Base-by-base conservation (phyloP, 35 echinoderm and acorn worm genomes). In the Chiridota heheva region DNA sequence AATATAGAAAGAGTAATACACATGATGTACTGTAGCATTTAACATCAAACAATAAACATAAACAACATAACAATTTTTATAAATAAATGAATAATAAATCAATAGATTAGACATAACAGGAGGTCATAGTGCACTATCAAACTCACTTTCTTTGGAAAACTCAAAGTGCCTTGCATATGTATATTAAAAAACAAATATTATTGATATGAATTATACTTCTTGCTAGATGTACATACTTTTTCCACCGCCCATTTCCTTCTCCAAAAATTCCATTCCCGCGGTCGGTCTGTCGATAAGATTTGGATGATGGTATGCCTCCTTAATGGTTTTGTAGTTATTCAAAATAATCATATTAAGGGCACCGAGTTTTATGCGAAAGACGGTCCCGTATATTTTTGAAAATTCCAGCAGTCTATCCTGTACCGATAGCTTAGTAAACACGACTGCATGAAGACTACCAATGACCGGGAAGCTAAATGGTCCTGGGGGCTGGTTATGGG, bases 231-330 rank as follows among this genome's bases (percentile, higher is more conserved):
- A n/a, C n/a, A n/a, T n/a, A n/a, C n/a, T n/a, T n/a, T n/a, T n/a
- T n/a, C n/a, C n/a, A n/a, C n/a, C n/a, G n/a, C n/a, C n/a, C n/a
- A n/a, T n/a, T n/a, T n/a, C n/a, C n/a, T n/a, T n/a, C n/a, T n/a
- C n/a, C n/a, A n/a, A n/a, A n/a, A n/a, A n/a, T n/a, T n/a, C n/a
- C n/a, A n/a, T n/a, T n/a, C n/a, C n/a, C n/a, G n/a, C n/a, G n/a
- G 26, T 73, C 10, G 69, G 69, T 73, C 69, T 73, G 37, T 73
- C 69, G 32, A 44, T 38, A 39, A 73, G 28, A 22, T 73, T 24
- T 22, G 27, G 26, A 35, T 38, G 3, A 13, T 73, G 34, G 37
- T 44, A 73, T 44, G 69, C 69, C 32, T 73, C 69, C 28, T 73
- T 73, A 12, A 73, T 43, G 39, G 69, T 26, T 27, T 2, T 5